A percentile compares a stretch with the other conserved stretches of the same genome.
phyloP scores from a whole-genome alignment of 2,797 vertebrate genomes.

The Numenius phaeopus region DNA sequence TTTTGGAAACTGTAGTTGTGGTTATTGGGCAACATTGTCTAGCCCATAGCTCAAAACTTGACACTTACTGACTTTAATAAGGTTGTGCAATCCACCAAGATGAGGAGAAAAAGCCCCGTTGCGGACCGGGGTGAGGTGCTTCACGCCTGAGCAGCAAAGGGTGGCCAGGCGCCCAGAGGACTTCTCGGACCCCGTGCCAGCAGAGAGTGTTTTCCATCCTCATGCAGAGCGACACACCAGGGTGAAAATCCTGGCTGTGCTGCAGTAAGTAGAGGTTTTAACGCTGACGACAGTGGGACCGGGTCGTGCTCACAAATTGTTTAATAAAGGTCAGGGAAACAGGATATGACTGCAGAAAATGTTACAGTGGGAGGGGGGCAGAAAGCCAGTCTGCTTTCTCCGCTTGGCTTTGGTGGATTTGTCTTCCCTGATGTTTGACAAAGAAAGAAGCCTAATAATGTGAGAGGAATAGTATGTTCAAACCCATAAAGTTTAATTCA shows the following conservation, averaged over 20 bases:
- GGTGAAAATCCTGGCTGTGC: background rate
- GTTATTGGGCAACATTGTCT: slow-evolving; percentile 75
- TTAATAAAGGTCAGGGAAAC: slow-evolving; percentile 64
- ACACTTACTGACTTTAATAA: slow-evolving; percentile 72
- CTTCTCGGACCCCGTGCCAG: slow-evolving; percentile 33
- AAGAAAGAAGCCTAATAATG: background rate
- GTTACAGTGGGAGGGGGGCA: background rate
- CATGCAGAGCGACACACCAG: slow-evolving; percentile 1
- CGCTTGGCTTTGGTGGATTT: background rate
- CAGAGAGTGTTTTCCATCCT: background rate
- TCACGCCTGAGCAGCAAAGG: slow-evolving; percentile 16
- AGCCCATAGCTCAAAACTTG: slow-evolving; percentile 73
- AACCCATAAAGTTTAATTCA: slow-evolving; percentile 21
- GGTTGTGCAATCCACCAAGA: slow-evolving; percentile 55
- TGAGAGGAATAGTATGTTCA: background rate
- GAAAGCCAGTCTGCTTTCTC: background rate
- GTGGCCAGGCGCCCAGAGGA: slow-evolving; percentile 22
- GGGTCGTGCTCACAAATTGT: background rate
- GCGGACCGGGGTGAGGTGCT: background rate
- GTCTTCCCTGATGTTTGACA: background rate
- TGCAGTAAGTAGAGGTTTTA: background rate
- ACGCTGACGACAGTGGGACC: background rate
- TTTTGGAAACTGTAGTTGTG: slow-evolving; percentile 71
- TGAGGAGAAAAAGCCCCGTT: slow-evolving; percentile 4
- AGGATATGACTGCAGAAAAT: slow-evolving; percentile 39